phyloP scores from a whole-genome alignment of 2,113 vertebrate species.

The Spermophilus dauricus region DNA sequence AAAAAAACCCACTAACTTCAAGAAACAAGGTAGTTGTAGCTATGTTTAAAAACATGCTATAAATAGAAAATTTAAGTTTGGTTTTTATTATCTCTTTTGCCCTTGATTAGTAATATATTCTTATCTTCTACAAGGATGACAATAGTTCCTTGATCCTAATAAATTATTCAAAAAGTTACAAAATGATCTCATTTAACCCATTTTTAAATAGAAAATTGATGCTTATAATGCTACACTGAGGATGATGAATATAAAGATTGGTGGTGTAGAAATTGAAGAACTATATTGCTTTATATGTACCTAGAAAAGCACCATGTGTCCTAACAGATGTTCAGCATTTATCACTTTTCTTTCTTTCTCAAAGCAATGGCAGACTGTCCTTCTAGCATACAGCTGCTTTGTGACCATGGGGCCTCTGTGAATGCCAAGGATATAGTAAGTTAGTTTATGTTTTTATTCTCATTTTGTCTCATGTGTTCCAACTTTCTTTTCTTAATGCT shows the following conservation, averaged over 20 bases:
- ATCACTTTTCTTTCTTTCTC: slow-evolving; percentile 52
- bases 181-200: not conserved
- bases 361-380: slow-evolving; percentile 97
- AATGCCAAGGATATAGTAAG: slow-evolving; percentile 95
- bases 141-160: slow-evolving; percentile 7
- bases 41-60: slow-evolving; percentile 35
- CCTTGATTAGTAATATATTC: not conserved
- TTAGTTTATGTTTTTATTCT: not conserved
- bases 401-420: slow-evolving; percentile 95
- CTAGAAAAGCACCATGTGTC: not conserved
- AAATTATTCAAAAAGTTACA: not conserved
- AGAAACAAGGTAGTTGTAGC: not conserved
- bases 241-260: not conserved
- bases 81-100: not conserved
- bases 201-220: slow-evolving; percentile 46
- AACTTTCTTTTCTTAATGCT: not conserved
- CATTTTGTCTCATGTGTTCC: rapidly evolving
- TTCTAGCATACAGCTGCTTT: slow-evolving; percentile 96
- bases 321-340: slow-evolving; percentile 41
- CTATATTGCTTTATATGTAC: not conserved
- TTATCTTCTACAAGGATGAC: not conserved
- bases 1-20: not conserved
- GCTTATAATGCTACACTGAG: not conserved
- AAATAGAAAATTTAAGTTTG: slow-evolving; percentile 54
- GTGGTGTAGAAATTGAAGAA: not conserved